Base-by-base conservation (phyloP, 2,113 vertebrate species). In the Tretioscincus oriximinensis region DNA sequence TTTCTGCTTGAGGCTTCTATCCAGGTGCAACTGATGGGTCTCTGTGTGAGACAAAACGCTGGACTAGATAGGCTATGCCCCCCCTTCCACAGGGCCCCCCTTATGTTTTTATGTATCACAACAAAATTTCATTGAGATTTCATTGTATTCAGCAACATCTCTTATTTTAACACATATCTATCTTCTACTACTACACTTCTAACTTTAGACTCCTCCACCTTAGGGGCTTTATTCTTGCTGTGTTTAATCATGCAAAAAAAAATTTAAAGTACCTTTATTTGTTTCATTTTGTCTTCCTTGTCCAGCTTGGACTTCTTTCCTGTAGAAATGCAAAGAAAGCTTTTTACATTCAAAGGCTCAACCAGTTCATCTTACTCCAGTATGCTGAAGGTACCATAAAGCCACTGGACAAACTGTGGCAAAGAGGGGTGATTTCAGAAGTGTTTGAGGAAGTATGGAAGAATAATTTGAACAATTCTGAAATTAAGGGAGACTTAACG, bases 281-380 rank as follows among this genome's bases (percentile, higher is more conserved):
- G 93, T 87, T 95, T 96, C 60, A 92, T 84, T 90, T 90, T 94
- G 76, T 96, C 95, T 88, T 96, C 96, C 87, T 96, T 96, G 76
- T 96, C 96, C 0, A 90, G 89, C 85, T 96, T 96, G 9, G 87
- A 22, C 92, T 95, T 96, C 92, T 96, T 96, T 88, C 95, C 96
- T 96, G 90, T 79, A 90, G 89, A 9, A 86, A 94, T 61, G 90
- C 65, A 91, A 88, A 64, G 67, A 35, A 90, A 18, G 16, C 67
- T 85, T 31, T 51, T 83, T 85, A 80, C 87, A 93, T 68, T 64
- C 51, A 64, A 67, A 2, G 6, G 67, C 28, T 60, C 85, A 35
- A 16, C 47, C 71, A 86, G 65, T 73, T n/a, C 16, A 26, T 45
- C 45, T 41, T 29, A 49, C 18, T 6, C 5, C 35, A 78, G 54